Base-by-base conservation (phyloP, 2,888 invertebrate species). In the Sinopyrophorus schimmeli region DNA sequence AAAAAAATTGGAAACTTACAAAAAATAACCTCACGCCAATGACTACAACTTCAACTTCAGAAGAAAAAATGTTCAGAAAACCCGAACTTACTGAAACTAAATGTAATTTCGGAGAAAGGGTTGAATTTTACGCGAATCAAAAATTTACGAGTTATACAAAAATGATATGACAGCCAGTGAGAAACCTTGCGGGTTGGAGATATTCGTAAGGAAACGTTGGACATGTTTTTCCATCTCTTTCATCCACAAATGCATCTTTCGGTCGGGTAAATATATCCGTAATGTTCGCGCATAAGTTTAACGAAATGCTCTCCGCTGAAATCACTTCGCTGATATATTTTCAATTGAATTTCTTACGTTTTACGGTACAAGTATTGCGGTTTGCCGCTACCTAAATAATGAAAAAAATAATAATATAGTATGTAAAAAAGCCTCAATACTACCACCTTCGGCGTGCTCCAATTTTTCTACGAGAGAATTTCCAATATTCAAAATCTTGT, bases 141-240 rank as follows among this genome's bases (percentile, higher is more conserved):
- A 43, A 49, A 59, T 61, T 61, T 61, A 61, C 54, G 58, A 57
- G 51, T 53, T 53, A 38, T 40, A 44, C 41, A 58, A 59, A 56
- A 53, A 61, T 59, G 58, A 59, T 59, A 61, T 61, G 50, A 58
- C 49, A 53, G 54, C 48, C 53, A 54, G n/a, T n/a, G 55, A 48
- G 42, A 42, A 53, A 48, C 56, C 55, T 55, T 56, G 44, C 54
- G 58, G 57, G 55, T 47, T 43, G 42, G 48, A 53, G 57, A 58
- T 60, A 57, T 58, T 57, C 48, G 46, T 44, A 39, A 37, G 32
- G 18, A 28, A 48, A 48, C 21, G 37, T 37, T n/a, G n/a, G n/a
- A n/a, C n/a, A n/a, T n/a, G n/a, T n/a, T n/a, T n/a, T n/a, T 37
- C 42, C 37, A 48, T 42, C 37, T 37, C 37, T 42, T 35, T 35